Evolutionary conservation across 2,797 vertebrate species (phyloP).

Genomic region (Momotus momota): DNA sequence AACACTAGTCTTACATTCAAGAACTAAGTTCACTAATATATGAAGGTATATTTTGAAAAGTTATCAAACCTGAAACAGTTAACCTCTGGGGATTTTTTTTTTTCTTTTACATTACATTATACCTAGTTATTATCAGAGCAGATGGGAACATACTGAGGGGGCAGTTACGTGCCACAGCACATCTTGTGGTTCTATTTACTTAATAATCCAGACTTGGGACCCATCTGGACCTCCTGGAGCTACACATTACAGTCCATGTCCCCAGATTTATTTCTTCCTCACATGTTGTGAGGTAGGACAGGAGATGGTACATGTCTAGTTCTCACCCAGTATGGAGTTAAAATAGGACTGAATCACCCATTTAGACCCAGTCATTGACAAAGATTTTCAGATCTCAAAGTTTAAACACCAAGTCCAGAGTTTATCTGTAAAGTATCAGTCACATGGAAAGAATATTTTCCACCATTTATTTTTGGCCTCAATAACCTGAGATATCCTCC

Average conservation of each 20-base stretch:
- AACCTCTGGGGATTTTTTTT: background rate
- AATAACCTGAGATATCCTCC: background rate
- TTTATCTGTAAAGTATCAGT: background rate
- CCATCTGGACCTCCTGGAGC: conserved; percentile 8
- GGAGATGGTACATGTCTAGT: background rate
- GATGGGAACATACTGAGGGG: background rate
- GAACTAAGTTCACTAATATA: background rate
- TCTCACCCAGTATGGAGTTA: background rate
- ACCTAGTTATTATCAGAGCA: background rate
- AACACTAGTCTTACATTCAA: background rate
- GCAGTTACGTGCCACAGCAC: background rate
- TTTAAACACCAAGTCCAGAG: background rate
- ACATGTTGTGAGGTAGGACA: background rate
- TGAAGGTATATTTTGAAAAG: background rate
- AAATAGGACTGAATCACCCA: background rate
- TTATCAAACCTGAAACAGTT: background rate
- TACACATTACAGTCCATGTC: background rate
- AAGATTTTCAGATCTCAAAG: background rate
- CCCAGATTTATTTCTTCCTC: background rate
- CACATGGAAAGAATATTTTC: background rate
- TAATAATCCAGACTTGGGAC: background rate
- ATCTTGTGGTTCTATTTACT: background rate
- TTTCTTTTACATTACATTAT: background rate
- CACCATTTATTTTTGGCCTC: accelerated
- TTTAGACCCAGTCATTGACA: background rate